Evolutionary conservation across 2,888 invertebrate species (phyloP).

Genomic region (Agonopterix heracliana): DNA sequence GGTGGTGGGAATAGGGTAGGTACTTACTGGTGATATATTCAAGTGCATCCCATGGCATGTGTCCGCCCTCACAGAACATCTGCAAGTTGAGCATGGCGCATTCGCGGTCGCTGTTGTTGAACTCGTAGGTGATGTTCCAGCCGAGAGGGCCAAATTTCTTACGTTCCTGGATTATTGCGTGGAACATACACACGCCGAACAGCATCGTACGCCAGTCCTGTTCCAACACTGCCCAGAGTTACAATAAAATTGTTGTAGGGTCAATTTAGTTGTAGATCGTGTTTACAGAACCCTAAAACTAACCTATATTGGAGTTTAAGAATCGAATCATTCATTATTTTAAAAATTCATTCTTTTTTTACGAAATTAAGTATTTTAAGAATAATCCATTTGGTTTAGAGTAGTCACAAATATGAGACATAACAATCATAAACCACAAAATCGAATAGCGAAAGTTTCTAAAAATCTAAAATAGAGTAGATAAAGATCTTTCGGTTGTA

Average conservation of each 20-base stretch:
- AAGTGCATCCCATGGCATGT: slow-evolving; percentile 92
- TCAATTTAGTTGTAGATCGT: not conserved
- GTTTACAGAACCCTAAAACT: not conserved
- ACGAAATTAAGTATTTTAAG: too few relatives aligned
- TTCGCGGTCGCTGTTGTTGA: slow-evolving; percentile 93
- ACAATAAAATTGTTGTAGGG: not conserved
- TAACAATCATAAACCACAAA: too few relatives aligned
- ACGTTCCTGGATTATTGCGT: slow-evolving; percentile 93
- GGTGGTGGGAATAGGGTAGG: not conserved
- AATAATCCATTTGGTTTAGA: too few relatives aligned
- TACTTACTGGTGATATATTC: slow-evolving; percentile 87
- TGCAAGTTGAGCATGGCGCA: slow-evolving; percentile 91
- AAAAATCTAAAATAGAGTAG: too few relatives aligned
- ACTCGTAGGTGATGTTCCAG: slow-evolving; percentile 96
- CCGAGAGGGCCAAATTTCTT: slow-evolving; percentile 94
- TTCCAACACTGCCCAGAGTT: slow-evolving; percentile 67
- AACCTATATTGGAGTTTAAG: too few relatives aligned
- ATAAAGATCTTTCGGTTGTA: too few relatives aligned
- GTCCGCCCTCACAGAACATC: slow-evolving; percentile 83
- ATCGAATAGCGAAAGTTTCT: too few relatives aligned
- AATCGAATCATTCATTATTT: too few relatives aligned
- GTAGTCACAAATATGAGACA: too few relatives aligned
- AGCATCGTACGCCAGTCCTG: slow-evolving; percentile 84
- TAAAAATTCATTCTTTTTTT: too few relatives aligned
- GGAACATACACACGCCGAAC: slow-evolving; percentile 93